Evolutionary conservation across 2,888 invertebrate species (phyloP), one percentile per base, ranked within the genome.

Genomic region (Reticulitermes lucifugus): DNA sequence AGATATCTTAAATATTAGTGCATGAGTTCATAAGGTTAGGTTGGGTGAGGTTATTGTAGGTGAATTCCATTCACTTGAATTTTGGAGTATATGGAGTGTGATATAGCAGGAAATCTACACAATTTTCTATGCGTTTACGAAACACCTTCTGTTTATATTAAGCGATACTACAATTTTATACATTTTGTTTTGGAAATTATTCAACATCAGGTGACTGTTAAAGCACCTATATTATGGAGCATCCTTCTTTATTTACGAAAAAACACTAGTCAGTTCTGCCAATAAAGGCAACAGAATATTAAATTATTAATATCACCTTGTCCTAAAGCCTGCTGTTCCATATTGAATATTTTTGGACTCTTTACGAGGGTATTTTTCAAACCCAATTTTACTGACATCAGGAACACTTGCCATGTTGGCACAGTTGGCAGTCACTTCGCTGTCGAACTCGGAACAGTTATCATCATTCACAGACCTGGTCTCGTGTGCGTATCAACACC

Each of bases 241-340:
- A n/a, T 65, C 12, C 65, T 25, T 12, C 7, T n/a, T 65, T 25
- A n/a, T 7, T 12, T 5, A 9, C 4, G 14, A 25, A 25, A 65
- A 65, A n/a, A 6, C 25, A 65, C n/a, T 25, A 25, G 2, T 25
- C 25, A 10, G n/a, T n/a, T 10, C n/a, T 12, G 14, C 12, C 7
- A 55, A 2, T 29, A 1, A 29, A 65, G 9, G n/a, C 6, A 10
- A 65, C 25, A 25, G 6, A 25, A 65, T 25, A 25, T 65, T 10
- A 65, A n/a, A 65, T 65, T 65, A n/a, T 22, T n/a, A 60, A 22
- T 60, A 60, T 93, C 91, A 96, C 96, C 94, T 95, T 89, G 95
- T 95, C 89, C 97, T 94, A 91, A 97, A 97, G 89, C 97, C 97
- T 88, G 97, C 96, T 86, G 97, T 97, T 88, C 97, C 97, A 92